These are phyloP conservation scores for Botrylloides violaceus DNA, from an alignment of 23 tunicate species.

Conservation along the genomic window DNA sequence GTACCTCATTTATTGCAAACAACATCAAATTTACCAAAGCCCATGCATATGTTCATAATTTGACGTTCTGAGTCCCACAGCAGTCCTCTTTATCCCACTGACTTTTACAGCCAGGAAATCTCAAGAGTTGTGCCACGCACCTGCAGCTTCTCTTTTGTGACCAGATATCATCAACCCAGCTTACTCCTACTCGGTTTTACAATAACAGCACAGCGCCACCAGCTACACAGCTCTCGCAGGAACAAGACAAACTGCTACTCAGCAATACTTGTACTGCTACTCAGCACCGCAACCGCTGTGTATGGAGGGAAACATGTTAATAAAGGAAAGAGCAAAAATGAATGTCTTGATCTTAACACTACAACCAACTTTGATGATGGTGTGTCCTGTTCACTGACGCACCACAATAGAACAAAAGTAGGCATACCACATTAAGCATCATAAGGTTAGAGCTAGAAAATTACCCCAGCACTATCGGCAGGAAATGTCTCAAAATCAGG, in stretches of 20 bases:
- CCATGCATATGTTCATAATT: no score
- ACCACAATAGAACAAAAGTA: no score
- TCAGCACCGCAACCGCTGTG: background rate
- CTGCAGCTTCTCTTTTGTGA: background rate
- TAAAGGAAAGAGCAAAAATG: background rate
- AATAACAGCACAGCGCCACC: background rate
- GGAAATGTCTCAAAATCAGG: conserved; percentile 1
- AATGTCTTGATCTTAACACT: background rate
- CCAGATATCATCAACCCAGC: background rate
- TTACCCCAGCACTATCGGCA: background rate
- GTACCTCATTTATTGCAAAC: no score
- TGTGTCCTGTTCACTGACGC: no score
- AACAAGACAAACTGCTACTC: conserved; percentile 1
- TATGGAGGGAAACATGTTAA: conserved; percentile 1
- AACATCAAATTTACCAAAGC: no score
- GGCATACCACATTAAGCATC: no score
- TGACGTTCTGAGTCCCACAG: background rate
- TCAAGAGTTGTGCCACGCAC: background rate
- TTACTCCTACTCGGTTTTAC: background rate
- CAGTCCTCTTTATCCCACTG: background rate
- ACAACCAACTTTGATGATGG: background rate
- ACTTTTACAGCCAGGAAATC: background rate
- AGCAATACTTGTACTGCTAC: conserved; percentile 1
- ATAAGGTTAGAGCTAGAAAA: background rate
- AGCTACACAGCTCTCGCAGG: background rate